phyloP scores from a whole-genome alignment of 2,888 invertebrate species.

The Agrochola litura region DNA sequence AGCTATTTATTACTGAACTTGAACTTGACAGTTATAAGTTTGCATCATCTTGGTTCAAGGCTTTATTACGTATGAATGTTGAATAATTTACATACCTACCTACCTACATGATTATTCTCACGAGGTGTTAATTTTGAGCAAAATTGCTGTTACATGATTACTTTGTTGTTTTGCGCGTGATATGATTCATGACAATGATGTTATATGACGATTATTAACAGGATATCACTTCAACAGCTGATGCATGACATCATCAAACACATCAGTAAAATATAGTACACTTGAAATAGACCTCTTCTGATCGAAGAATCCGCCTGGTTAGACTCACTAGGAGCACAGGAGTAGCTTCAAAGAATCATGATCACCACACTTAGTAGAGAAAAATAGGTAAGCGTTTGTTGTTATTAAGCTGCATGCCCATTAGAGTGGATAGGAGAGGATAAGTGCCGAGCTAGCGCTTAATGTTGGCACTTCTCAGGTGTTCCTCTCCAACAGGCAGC shows the following conservation, averaged over 20 bases:
- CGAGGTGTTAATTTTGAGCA: slow-evolving; percentile 7
- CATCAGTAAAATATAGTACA: neutral
- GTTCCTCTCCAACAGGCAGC: too few relatives aligned
- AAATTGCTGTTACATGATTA: neutral
- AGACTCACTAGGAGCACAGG: too few relatives aligned
- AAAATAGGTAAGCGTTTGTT: neutral
- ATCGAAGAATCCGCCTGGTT: neutral
- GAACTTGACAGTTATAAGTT: slow-evolving; percentile 48
- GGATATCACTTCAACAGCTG: neutral
- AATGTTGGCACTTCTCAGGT: neutral
- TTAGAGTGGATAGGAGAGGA: neutral
- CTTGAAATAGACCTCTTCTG: neutral
- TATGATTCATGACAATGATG: neutral
- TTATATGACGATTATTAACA: neutral
- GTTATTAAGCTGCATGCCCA: too few relatives aligned
- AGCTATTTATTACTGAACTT: slow-evolving; percentile 14
- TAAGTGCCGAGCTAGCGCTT: neutral
- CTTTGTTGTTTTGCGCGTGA: neutral
- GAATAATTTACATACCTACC: neutral
- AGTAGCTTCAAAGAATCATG: neutral
- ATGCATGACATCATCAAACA: neutral
- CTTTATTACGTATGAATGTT: slow-evolving; percentile 8
- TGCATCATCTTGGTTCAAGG: slow-evolving; percentile 36
- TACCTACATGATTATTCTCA: neutral
- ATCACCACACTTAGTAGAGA: neutral